Percentiles rank a stretch among this genome's conserved stretches.
Conservation (phyloP, 2,888 invertebrate genomes). For the Theretra japonica region DNA sequence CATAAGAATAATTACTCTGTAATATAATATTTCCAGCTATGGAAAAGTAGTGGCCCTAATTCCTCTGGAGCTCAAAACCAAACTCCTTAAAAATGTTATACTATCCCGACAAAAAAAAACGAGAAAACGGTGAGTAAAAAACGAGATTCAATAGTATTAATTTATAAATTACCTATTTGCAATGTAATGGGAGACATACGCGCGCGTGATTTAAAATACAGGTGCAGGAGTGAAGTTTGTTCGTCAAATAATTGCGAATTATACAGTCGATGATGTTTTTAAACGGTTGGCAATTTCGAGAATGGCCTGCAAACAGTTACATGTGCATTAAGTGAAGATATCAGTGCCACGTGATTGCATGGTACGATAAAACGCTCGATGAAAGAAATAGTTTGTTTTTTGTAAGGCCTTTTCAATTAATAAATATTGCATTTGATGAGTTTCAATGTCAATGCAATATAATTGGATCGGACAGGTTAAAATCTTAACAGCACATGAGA, state of each 20-base stretch:
- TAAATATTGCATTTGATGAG: neutral
- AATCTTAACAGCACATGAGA: neutral
- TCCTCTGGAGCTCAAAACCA: too few relatives aligned
- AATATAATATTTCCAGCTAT: too few relatives aligned
- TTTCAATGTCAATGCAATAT: neutral
- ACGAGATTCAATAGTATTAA: constrained; percentile 42
- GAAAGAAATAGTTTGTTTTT: constrained; percentile 2
- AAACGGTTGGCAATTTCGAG: constrained; percentile 36
- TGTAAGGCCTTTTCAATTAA: neutral
- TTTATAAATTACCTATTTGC: constrained; percentile 49
- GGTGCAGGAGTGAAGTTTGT: constrained; percentile 46
- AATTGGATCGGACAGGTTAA: neutral
- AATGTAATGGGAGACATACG: constrained; percentile 44
- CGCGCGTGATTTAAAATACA: constrained; percentile 57
- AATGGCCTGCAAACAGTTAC: constrained; percentile 19
- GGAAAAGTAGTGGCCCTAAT: too few relatives aligned
- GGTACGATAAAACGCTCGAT: neutral
- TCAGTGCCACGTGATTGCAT: neutral
- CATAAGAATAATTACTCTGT: too few relatives aligned
- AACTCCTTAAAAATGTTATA: too few relatives aligned
- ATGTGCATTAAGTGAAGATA: constrained; percentile 16
- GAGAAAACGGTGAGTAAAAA: neutral
- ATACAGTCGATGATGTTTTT: constrained; percentile 44
- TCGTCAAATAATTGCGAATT: constrained; percentile 53
- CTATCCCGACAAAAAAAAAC: neutral